Conservation (phyloP, 2,888 invertebrate species). For the Candidula unifasciata region DNA sequence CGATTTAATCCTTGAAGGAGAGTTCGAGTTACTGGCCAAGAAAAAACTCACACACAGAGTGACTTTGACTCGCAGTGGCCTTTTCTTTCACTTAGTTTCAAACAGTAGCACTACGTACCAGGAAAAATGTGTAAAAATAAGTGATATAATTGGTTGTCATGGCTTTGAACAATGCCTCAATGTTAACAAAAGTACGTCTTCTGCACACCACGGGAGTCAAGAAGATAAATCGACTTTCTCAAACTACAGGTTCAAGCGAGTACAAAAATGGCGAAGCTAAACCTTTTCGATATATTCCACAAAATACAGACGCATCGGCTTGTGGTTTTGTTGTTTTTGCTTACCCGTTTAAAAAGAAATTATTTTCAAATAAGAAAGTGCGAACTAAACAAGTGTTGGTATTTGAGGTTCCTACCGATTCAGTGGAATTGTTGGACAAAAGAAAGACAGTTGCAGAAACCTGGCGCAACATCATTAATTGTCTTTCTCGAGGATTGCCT, state of each 20-base stretch:
- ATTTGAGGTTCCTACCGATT: slow-evolving; percentile 61
- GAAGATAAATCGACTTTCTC: background rate
- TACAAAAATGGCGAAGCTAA: background rate
- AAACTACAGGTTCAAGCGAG: too few species aligned
- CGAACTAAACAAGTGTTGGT: slow-evolving; percentile 65
- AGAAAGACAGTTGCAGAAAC: slow-evolving; percentile 62
- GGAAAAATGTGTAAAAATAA: slow-evolving; percentile 63
- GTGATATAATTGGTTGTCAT: slow-evolving; percentile 74
- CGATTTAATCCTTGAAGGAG: slow-evolving; percentile 62
- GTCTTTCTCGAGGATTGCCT: slow-evolving; percentile 56
- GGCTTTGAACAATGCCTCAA: slow-evolving; percentile 59
- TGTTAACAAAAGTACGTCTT: background rate
- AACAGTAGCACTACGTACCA: slow-evolving; percentile 55
- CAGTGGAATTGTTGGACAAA: slow-evolving; percentile 61
- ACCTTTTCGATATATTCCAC: background rate
- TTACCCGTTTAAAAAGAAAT: slow-evolving; percentile 71
- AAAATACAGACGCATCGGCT: slow-evolving; percentile 13
- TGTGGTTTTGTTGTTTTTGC: slow-evolving; percentile 72
- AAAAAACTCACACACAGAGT: slow-evolving; percentile 62
- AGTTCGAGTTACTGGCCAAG: slow-evolving; percentile 65
- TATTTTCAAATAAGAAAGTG: slow-evolving; percentile 65
- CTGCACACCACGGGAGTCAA: background rate
- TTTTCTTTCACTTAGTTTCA: slow-evolving; percentile 60
- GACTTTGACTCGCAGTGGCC: slow-evolving; percentile 60
- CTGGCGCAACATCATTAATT: slow-evolving; percentile 67